Conservation (phyloP, 1,140 invertebrate genomes). For the Anastrepha obliqua region DNA sequence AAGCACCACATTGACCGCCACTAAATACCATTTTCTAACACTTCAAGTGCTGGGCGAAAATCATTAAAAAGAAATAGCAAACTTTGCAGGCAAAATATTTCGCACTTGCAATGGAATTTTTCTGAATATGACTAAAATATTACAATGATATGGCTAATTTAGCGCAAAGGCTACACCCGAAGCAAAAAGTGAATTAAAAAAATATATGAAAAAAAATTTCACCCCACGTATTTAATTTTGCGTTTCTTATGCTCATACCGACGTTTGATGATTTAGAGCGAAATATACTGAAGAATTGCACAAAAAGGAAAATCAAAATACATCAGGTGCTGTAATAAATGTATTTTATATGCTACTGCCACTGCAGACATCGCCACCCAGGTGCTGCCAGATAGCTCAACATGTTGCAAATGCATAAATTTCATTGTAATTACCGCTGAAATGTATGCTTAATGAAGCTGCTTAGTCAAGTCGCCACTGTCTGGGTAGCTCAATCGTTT, state of each 20-base stretch:
- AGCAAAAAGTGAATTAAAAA: background rate
- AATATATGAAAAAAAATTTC: background rate
- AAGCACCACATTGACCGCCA: slow-evolving; percentile 23
- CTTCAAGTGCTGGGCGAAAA: background rate
- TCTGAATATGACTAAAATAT: background rate
- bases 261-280: background rate
- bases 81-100: background rate
- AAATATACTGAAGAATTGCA: background rate
- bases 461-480: slow-evolving; percentile 37
- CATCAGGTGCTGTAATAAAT: slow-evolving; percentile 41
- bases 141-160: slow-evolving; percentile 29
- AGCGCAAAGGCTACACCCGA: background rate
- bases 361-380: background rate
- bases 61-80: background rate
- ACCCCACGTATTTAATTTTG: slow-evolving; percentile 10
- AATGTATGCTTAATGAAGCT: slow-evolving; percentile 48
- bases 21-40: background rate
- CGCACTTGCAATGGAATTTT: background rate
- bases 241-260: background rate
- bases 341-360: slow-evolving; percentile 35
- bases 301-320: slow-evolving; percentile 1
- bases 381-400: background rate
- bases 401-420: slow-evolving; percentile 48
- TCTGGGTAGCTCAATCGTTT: background rate
- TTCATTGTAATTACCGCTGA: slow-evolving; percentile 33